A percentile compares a stretch with the other conserved stretches of the same genome.
Evolutionary conservation across 2,888 invertebrate species (phyloP).

Genomic region (Thereva unica): DNA sequence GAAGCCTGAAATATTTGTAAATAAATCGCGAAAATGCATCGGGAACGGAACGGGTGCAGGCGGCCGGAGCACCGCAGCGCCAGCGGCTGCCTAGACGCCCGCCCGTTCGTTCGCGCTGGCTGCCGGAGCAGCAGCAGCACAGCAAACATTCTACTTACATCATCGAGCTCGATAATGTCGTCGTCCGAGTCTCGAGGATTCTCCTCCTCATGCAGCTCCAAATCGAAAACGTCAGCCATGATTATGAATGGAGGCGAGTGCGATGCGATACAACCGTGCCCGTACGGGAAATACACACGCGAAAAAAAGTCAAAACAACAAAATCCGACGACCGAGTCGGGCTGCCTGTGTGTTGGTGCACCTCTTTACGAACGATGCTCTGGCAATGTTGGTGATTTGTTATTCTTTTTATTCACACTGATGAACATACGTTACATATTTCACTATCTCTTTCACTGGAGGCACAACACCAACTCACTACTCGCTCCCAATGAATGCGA

Average conservation of each 20-base stretch:
- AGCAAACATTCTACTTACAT: conserved; percentile 64
- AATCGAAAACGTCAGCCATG: conserved; percentile 91
- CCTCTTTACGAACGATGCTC: not conserved
- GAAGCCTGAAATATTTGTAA: conserved; percentile 32
- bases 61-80: not conserved
- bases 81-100: not conserved
- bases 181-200: conserved; percentile 75
- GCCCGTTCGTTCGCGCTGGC: no score
- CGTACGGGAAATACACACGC: conserved; percentile 13
- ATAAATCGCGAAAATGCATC: conserved; percentile 23
- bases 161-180: conserved; percentile 85
- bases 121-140: no score
- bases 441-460: conserved; percentile 25
- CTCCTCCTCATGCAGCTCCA: conserved; percentile 83
- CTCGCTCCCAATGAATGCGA: conserved; percentile 11
- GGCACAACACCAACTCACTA: conserved; percentile 1
- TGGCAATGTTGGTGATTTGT: not conserved
- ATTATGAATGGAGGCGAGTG: conserved; percentile 43
- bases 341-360: not conserved
- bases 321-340: not conserved
- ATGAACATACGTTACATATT: conserved; percentile 13
- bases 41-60: not conserved
- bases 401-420: conserved; percentile 19
- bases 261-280: conserved; percentile 20
- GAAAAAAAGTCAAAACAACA: conserved; percentile 29